phyloP scores from a whole-genome alignment of 2,888 invertebrate species.

The Exephanes ischioxanthus region DNA sequence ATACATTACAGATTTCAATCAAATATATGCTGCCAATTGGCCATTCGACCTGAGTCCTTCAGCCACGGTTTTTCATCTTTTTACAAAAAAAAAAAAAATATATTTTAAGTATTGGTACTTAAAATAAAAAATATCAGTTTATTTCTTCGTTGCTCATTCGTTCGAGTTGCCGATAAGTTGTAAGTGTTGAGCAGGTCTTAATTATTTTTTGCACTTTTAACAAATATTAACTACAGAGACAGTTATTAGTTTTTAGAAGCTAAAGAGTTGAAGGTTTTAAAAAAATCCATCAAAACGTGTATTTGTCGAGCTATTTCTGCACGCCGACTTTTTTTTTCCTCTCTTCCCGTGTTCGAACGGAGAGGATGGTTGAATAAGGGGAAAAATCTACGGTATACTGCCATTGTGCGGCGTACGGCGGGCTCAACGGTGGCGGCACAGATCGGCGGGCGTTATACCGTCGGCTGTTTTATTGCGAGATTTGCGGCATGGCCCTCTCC shows the following conservation, averaged over 20 bases:
- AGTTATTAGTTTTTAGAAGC: neutral
- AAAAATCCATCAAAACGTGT: neutral
- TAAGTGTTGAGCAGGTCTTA: no score
- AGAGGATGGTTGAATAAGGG: constrained; percentile 54
- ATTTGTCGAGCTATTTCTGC: neutral
- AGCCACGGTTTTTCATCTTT: no score
- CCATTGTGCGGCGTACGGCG: constrained; percentile 35
- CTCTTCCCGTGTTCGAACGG: constrained; percentile 6
- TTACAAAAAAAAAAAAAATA: no score
- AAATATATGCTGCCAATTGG: no score
- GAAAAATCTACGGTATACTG: constrained; percentile 30
- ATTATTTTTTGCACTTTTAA: neutral
- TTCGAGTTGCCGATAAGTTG: no score
- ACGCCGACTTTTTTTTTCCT: constrained; percentile 3
- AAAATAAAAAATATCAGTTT: no score
- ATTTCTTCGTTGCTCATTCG: no score
- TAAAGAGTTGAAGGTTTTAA: neutral
- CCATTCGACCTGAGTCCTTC: no score
- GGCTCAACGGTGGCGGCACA: constrained; percentile 61
- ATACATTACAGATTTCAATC: no score
- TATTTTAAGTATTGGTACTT: no score
- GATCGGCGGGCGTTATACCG: constrained; percentile 79
- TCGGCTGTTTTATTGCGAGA: constrained; percentile 85
- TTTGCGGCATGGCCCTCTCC: constrained; percentile 82
- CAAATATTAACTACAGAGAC: neutral